These are phyloP conservation scores for Notodonta dromedarius DNA, from an alignment of 2,888 invertebrate genomes.

Conservation along the genomic window DNA sequence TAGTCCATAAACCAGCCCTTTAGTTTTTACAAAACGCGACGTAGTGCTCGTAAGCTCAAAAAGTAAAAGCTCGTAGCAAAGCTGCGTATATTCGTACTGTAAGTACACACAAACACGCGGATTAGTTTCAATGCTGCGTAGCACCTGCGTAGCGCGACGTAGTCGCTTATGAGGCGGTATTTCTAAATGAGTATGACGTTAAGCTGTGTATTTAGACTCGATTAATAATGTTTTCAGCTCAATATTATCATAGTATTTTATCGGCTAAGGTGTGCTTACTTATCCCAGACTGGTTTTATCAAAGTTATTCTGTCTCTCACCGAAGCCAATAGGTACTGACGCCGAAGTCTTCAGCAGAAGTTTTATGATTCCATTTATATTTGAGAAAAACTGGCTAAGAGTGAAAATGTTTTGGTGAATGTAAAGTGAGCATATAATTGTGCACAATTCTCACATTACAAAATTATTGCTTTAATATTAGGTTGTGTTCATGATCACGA, in stretches of 20 bases:
- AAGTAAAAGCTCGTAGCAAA: not conserved
- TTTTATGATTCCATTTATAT: constrained; percentile 1
- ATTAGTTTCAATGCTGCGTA: constrained; percentile 28
- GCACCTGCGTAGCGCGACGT: constrained; percentile 19
- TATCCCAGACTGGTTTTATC: not conserved
- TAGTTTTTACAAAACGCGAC: no score
- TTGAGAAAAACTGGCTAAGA: not conserved
- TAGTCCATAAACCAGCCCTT: no score
- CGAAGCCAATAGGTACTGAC: not conserved
- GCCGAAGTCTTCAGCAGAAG: not conserved
- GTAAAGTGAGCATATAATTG: no score
- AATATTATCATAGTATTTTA: not conserved
- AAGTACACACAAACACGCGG: constrained; percentile 13
- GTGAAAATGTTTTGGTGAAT: not conserved
- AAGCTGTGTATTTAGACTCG: no score
- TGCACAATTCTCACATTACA: no score
- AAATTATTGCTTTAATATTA: no score
- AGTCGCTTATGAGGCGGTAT: no score
- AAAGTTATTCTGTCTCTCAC: not conserved
- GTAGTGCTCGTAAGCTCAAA: no score
- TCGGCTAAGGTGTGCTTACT: not conserved
- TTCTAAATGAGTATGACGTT: no score
- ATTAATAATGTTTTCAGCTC: not conserved
- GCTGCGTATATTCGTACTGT: constrained; percentile 13
- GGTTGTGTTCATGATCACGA: no score